Evolutionary conservation across 2,113 vertebrate genomes (phyloP), one percentile per base, ranked within the genome.

Genomic region (Amia ocellicauda): DNA sequence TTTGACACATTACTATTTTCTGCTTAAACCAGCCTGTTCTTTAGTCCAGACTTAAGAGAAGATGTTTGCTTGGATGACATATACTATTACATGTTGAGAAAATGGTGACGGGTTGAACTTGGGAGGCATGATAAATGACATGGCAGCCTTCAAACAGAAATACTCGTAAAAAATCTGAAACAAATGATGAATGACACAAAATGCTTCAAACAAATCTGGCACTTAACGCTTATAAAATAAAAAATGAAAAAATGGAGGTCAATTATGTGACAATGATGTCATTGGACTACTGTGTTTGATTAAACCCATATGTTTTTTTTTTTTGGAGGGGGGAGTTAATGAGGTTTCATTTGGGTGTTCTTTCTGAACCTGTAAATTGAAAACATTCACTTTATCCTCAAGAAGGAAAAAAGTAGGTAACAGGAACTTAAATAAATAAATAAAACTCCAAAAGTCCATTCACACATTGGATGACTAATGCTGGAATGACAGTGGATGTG

Each of bases 241-340:
- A 51, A 36, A 62, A 78, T 70, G 4, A 29, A 29, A 73, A 76
- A 67, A 73, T 60, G 69, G 49, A 65, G 69, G 64, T 81, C 67
- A 61, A 69, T 79, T 77, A 80, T 66, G 73, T 83, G 83, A 75
- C 74, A 70, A 55, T 85, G 82, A 89, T 81, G 81, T 85, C 78
- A 85, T 73, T 51, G 61, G 58, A 69, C 76, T 72, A 68, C 71
- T 64, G 69, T 72, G 63, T 75, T 69, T 78, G 63, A 87, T 83
- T 28, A 69, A 54, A 47, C 49, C 70, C 85, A 79, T 41, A 52
- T 76, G 80, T 82, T 61, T 1, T 36, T 36, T 36, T 36, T 36
- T 36, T 36, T 36, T 36, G n/a, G n/a, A n/a, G n/a, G n/a, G n/a
- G n/a, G n/a, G n/a, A n/a, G n/a, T 11, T 36, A 36, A 36, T 36